Evolutionary conservation across 1,140 invertebrate species (phyloP).

Genomic region (Chymomyza costata): DNA sequence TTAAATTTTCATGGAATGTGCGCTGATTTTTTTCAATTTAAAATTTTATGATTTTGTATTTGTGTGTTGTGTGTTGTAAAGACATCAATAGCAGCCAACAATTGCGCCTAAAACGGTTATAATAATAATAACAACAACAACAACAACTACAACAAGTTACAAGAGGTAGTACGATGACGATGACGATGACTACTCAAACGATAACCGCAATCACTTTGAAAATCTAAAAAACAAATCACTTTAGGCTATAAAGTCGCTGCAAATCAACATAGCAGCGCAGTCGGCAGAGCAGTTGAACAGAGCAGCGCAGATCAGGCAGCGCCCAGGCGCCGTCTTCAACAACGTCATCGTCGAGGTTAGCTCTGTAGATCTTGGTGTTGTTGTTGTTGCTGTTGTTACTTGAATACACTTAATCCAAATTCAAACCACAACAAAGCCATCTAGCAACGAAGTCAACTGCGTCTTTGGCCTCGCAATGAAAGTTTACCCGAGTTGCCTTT

Average conservation of each 20-base stretch:
- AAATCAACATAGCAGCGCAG: slow-evolving; percentile 23
- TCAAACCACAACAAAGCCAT: no score
- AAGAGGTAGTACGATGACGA: slow-evolving; percentile 26
- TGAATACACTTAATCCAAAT: slow-evolving; percentile 70
- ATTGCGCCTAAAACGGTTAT: no score
- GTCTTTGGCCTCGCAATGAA: slow-evolving; percentile 50
- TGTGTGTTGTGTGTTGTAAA: slow-evolving; percentile 18
- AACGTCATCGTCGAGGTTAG: no score
- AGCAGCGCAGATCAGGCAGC: slow-evolving; percentile 2
- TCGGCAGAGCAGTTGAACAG: no score
- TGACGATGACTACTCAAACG: slow-evolving; percentile 25
- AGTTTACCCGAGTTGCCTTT: slow-evolving; percentile 35
- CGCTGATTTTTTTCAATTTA: slow-evolving; percentile 62
- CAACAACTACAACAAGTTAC: no score
- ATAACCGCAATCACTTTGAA: slow-evolving; percentile 54
- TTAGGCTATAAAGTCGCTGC: slow-evolving; percentile 44
- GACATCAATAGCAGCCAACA: not conserved
- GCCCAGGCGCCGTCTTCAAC: not conserved
- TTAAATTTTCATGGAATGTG: slow-evolving; percentile 67
- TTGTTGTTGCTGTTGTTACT: slow-evolving; percentile 16
- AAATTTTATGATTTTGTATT: slow-evolving; percentile 32
- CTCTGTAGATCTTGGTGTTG: no score
- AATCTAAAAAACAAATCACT: slow-evolving; percentile 73
- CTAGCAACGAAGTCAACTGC: not conserved
- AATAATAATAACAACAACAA: no score